Conservation (phyloP, 2,888 invertebrate genomes). For the Stenolophus ochropezus region DNA sequence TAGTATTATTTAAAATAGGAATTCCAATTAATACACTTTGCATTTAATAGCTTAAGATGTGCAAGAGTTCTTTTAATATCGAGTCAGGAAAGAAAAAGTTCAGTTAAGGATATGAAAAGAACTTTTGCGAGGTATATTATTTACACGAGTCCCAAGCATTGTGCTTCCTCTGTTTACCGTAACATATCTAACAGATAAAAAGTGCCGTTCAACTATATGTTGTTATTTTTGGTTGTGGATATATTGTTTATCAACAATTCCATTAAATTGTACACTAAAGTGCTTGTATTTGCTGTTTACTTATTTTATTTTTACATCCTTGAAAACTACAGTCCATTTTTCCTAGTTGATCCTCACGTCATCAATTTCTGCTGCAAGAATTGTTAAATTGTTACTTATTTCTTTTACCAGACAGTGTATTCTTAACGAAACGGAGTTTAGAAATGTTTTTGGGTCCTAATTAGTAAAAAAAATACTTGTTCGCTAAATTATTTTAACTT, state of each 20-base stretch:
- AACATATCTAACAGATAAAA: not conserved
- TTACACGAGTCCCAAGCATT: not conserved
- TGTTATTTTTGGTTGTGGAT: constrained; percentile 58
- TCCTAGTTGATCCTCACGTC: too few species aligned
- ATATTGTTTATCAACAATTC: constrained; percentile 42
- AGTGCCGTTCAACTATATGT: constrained; percentile 16
- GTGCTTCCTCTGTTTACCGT: constrained; percentile 3
- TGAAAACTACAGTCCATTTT: too few species aligned
- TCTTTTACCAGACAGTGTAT: too few species aligned
- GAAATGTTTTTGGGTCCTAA: too few species aligned
- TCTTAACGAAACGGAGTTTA: too few species aligned
- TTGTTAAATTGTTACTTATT: too few species aligned
- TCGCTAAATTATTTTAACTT: too few species aligned
- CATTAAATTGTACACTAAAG: constrained; percentile 56
- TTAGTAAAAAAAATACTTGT: too few species aligned
- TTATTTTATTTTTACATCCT: constrained; percentile 13
- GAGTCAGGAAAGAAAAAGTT: too few species aligned
- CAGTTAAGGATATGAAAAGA: too few species aligned
- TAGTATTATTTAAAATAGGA: constrained; percentile 41
- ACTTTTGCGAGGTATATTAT: not conserved
- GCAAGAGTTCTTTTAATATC: not conserved
- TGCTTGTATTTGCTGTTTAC: not conserved
- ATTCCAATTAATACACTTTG: constrained; percentile 16
- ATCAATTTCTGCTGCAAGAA: too few species aligned
- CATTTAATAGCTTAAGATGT: constrained; percentile 17